phyloP scores from a whole-genome alignment of 1,140 invertebrate species.

The Argopecten irradians region DNA sequence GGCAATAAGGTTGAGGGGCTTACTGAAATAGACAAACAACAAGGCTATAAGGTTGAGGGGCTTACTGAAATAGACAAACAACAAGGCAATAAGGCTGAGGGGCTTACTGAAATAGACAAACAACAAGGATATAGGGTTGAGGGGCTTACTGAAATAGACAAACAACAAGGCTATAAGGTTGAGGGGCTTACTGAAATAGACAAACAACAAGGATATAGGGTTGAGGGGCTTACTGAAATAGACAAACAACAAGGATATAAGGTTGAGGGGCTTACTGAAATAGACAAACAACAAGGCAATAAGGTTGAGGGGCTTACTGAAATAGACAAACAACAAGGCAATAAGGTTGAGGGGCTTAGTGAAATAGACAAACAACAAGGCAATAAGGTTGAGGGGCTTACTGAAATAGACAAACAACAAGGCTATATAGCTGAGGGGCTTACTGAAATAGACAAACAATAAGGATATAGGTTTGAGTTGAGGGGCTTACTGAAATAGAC shows the following conservation, averaged over 20 bases:
- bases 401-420: too few relatives aligned
- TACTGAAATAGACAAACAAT: too few relatives aligned
- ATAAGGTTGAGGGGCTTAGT: too few relatives aligned
- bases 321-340: too few relatives aligned
- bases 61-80: neutral
- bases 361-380: too few relatives aligned
- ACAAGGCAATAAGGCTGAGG: neutral
- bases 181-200: neutral
- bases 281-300: too few relatives aligned
- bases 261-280: too few relatives aligned
- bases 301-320: too few relatives aligned
- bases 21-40: neutral
- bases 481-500: neutral
- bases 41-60: neutral
- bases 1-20: constrained; percentile 38
- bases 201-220: too few relatives aligned
- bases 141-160: neutral
- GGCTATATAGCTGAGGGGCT: neutral
- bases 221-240: too few relatives aligned
- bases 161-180: neutral
- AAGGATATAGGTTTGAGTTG: constrained; percentile 34
- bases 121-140: neutral
- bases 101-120: neutral
- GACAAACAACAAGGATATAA: too few relatives aligned
- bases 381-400: too few relatives aligned